These are phyloP conservation scores for Drosophila percnosoma DNA, from an alignment of 2,888 invertebrate species.

Conservation along the genomic window DNA sequence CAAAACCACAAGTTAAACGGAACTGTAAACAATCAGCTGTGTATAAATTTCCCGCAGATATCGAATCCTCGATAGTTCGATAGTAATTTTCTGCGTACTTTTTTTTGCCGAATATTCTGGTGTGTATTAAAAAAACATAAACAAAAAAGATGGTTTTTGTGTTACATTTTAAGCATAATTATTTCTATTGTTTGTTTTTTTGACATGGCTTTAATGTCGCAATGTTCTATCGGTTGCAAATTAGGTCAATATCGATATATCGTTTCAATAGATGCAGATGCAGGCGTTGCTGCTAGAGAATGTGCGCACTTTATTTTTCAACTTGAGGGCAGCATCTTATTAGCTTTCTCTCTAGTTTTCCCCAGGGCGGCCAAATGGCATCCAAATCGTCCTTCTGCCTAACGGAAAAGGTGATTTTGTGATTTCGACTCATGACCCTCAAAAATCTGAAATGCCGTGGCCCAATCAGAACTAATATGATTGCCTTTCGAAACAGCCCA, in stretches of 20 bases:
- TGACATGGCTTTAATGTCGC: background rate
- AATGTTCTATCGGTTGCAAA: background rate
- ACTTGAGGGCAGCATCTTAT: no score
- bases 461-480: background rate
- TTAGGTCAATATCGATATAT: background rate
- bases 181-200: background rate
- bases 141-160: background rate
- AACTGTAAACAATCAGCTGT: constrained; percentile 10
- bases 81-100: background rate
- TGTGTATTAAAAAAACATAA: background rate
- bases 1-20: background rate
- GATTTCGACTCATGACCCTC: background rate
- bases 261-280: background rate
- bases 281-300: background rate
- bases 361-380: background rate
- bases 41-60: background rate
- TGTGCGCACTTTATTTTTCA: background rate
- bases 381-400: background rate
- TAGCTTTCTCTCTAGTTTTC: background rate
- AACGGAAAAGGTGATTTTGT: background rate
- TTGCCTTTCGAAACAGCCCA: background rate
- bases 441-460: background rate
- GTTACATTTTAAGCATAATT: background rate
- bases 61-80: constrained; percentile 3
- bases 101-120: background rate